Base-by-base conservation (phyloP, 1,140 invertebrate species). In the Anastrepha obliqua region DNA sequence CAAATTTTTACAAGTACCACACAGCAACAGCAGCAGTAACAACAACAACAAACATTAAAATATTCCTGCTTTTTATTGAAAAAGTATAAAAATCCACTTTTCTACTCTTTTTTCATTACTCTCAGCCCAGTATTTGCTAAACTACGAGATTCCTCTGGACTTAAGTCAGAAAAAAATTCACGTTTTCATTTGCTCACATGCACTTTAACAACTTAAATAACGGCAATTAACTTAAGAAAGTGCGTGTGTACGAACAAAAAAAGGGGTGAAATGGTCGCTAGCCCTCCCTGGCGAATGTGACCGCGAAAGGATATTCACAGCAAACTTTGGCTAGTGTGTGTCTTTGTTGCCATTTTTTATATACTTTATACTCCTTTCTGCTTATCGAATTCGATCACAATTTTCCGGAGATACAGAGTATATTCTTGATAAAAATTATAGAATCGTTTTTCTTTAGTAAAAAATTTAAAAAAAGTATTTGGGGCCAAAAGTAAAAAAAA, bases 1-100 rank as follows among this genome's bases (percentile, higher is more conserved):
- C 39, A 39, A 47, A 74, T 74, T 74, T 74, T 74, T 74, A 47
- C 67, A 74, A 74, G 67, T 42, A 74, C 6, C 65, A 13, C 39
- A 39, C 20, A 67, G 29, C 29, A 39, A 9, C 9, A 9, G 29
- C 29, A 29, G 29, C 29, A 29, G 29, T 29, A 29, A 29, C 29
- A 29, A 29, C 29, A 29, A 29, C 29, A 29, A 1, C 29, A 29
- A 29, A 29, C 29, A 29, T 29, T 29, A 29, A 65, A 65, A 65
- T 67, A 64, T 64, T 64, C 62, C 7, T 64, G 64, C 5, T 74
- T 70, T 70, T 74, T 74, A 42, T 17, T 17, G 15, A 5, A 6
- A 70, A 70, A 70, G 51, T 55, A 55, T 55, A 44, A 29, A 3
- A 13, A 70, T 70, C 13, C 13, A 1, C 11, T 5, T n/a, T 62